phyloP scores from a whole-genome alignment of 2,113 vertebrate genomes.

The Brienomyrus brachyistius region DNA sequence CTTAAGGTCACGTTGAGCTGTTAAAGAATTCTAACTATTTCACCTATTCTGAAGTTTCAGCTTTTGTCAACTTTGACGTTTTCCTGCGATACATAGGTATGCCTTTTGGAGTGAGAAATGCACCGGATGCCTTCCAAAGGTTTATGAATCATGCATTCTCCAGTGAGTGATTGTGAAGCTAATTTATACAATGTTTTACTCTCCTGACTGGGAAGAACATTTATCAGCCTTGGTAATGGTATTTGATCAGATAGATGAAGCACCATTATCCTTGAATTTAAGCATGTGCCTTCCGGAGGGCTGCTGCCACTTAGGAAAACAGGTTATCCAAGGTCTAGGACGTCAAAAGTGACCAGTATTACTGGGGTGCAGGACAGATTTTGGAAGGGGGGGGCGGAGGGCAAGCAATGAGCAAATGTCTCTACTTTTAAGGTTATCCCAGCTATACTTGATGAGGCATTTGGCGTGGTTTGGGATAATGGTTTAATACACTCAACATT shows the following conservation, averaged over 20 bases:
- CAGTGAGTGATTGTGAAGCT: neutral
- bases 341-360: too few relatives aligned
- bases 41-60: neutral
- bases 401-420: too few relatives aligned
- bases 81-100: neutral
- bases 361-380: too few relatives aligned
- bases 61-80: neutral
- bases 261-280: neutral
- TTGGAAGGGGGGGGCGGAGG: too few relatives aligned
- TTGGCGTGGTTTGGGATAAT: too few relatives aligned
- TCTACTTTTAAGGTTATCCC: too few relatives aligned
- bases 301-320: neutral
- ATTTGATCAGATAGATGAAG: neutral
- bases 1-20: neutral
- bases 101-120: neutral
- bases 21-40: neutral
- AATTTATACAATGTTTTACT: neutral
- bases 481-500: too few relatives aligned
- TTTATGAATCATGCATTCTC: neutral
- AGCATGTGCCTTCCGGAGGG: neutral
- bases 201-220: neutral
- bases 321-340: neutral
- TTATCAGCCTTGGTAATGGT: neutral
- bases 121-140: neutral
- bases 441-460: too few relatives aligned